Evolutionary conservation across 1,140 invertebrate genomes (phyloP).

Genomic region (Drosophila saltans): DNA sequence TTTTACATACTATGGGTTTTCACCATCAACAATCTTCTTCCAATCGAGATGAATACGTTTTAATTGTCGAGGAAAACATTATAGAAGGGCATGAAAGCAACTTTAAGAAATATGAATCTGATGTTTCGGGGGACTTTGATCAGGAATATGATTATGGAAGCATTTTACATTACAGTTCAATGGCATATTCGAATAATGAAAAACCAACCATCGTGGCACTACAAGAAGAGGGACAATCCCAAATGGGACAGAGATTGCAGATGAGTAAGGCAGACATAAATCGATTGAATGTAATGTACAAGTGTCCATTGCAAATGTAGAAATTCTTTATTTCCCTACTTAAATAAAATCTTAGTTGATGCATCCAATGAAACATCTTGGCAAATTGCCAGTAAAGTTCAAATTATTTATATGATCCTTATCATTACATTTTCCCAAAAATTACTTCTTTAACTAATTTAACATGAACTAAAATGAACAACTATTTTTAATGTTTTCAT

Average conservation of each 20-base stretch:
- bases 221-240: slow-evolving; percentile 28
- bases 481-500: too few relatives aligned
- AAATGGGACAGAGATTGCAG: slow-evolving; percentile 85
- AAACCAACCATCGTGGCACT: slow-evolving; percentile 87
- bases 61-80: slow-evolving; percentile 89
- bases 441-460: too few relatives aligned
- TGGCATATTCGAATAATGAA: slow-evolving; percentile 89
- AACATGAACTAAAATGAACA: too few relatives aligned
- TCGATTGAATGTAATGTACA: slow-evolving; percentile 85
- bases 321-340: too few relatives aligned
- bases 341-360: too few relatives aligned
- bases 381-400: too few relatives aligned
- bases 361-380: too few relatives aligned
- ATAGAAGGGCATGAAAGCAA: slow-evolving; percentile 84
- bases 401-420: too few relatives aligned
- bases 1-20: slow-evolving; percentile 88
- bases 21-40: slow-evolving; percentile 89
- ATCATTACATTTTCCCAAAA: too few relatives aligned
- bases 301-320: slow-evolving; percentile 62
- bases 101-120: slow-evolving; percentile 84
- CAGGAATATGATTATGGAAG: slow-evolving; percentile 87
- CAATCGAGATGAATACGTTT: slow-evolving; percentile 88
- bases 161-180: slow-evolving; percentile 88
- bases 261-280: slow-evolving; percentile 84
- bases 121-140: slow-evolving; percentile 83